Base-by-base conservation (phyloP, 2,113 vertebrate species). In the Synodontis membranacea region DNA sequence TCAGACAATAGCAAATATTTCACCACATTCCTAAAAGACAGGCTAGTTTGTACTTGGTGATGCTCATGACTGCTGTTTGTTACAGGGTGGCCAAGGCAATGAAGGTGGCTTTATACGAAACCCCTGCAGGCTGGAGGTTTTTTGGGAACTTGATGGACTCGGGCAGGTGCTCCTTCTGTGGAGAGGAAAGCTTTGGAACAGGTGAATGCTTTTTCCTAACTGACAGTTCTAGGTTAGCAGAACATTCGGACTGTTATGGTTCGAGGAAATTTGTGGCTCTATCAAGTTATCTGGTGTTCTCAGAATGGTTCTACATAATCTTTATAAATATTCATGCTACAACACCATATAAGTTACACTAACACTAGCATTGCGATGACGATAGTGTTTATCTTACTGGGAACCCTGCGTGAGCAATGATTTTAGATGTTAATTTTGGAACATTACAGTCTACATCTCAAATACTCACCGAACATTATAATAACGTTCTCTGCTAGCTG, bases 121-220 rank as follows among this genome's bases (percentile, higher is more conserved):
- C 97, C 72, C 98, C 98, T 75, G 93, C 96, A 62, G 98, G 98
- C 88, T 99, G 97, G 97, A 97, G 97, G 89, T 99, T 97, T 92
- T 99, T 99, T 91, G 97, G 97, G 80, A 99, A 96, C 93, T 94
- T 99, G 85, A 99, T 99, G 98, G 98, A 99, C 91, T 98, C 97
- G 4, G 97, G 97, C 19, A 96, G 97, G 87, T 99, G 98, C 88
- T 98, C 97, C 0, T 96, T 99, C 87, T 99, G 98, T 91, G 98
- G 98, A 88, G 98, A 99, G 91, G 98, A 99, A 92, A 99, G 98
- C 93, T 99, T 99, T 91, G 97, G 98, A 91, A 97, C 97, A 93
- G 97, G 98, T 99, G 95, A 91, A 93, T 66, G 39, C 7, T 44
- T 46, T 39, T 82, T 80, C 21, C 15, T 82, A 17, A 5, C 3